Base-by-base conservation (phyloP, 2,888 invertebrate species). In the Linnaemya vulpina region DNA sequence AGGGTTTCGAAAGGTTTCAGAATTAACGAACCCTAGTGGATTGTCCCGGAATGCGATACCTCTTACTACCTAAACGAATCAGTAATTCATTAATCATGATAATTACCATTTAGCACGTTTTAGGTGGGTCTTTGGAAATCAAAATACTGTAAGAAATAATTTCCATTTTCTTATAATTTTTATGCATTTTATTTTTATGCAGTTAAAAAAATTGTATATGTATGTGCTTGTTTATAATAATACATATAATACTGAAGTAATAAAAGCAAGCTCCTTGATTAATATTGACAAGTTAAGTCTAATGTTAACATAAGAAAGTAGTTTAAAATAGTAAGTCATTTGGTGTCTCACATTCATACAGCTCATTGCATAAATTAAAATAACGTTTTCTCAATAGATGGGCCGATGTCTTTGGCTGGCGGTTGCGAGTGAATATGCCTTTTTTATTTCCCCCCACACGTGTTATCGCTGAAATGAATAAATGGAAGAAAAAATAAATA, bases 361-460 rank as follows among this genome's bases (percentile, higher is more conserved):
- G 91, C 82, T 94, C 93, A 20, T 93, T 92, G 0, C 95, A 95
- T 35, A 96, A 92, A 49, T 94, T 93, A 89, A 94, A 94, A 91
- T 98, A 98, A 20, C 98, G 94, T 88, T 94, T 94, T 43, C 98
- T 94, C 51, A 98, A 92, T 76, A 96, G 94, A 92, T 96, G 96
- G 10, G 98, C 98, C 0, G 96, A 94, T 77, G 96, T 94, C 92
- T 99, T 99, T 1, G 99, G 98, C 91, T 98, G 97, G 9, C 98
- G 94, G 74, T 96, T 95, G 22, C 98, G 94, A 0, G 98, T 98
- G 91, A 98, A 97, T 73, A 98, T 94, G 20, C 97, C 97, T 91
- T 98, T 98, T 90, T 95, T 96, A 92, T 97, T 97, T 25, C 97
- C 97, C 1, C 96, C 96, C 7, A 96, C 97, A 89, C 97, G 93